Conservation (phyloP, 2,888 invertebrate genomes). For the Chesias legatella region DNA sequence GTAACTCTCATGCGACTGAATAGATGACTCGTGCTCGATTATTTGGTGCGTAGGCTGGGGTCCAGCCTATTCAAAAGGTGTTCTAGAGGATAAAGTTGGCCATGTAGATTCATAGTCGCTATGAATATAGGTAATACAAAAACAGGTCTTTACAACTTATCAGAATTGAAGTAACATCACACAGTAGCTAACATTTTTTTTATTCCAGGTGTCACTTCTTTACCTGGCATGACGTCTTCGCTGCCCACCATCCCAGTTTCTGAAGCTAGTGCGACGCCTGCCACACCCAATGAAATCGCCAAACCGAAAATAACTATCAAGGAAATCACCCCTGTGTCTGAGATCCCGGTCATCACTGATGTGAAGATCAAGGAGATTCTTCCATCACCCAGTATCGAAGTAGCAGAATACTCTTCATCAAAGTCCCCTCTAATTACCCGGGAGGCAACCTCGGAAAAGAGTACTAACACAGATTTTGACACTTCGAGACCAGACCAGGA, state of each 20-base stretch:
- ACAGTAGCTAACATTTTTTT: too few relatives aligned
- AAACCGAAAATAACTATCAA: constrained; percentile 78
- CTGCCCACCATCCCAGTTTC: constrained; percentile 32
- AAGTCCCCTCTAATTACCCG: constrained; percentile 67
- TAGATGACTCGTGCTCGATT: too few relatives aligned
- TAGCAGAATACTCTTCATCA: constrained; percentile 63
- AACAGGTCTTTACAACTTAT: too few relatives aligned
- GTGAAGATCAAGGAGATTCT: constrained; percentile 71
- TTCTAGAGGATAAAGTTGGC: too few relatives aligned
- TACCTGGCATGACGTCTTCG: constrained; percentile 51
- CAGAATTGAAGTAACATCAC: too few relatives aligned
- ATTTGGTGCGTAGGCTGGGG: too few relatives aligned
- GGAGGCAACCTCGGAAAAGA: constrained; percentile 65
- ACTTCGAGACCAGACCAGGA: constrained; percentile 46
- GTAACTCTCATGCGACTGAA: too few relatives aligned
- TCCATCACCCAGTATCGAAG: constrained; percentile 60
- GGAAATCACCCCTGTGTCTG: constrained; percentile 80
- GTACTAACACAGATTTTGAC: constrained; percentile 33
- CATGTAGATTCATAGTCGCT: too few relatives aligned
- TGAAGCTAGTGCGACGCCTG: constrained; percentile 35
- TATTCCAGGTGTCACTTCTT: constrained; percentile 57
- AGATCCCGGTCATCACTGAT: constrained; percentile 67
- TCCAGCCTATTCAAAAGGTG: too few relatives aligned
- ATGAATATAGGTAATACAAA: too few relatives aligned
- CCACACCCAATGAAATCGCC: constrained; percentile 44